Percentiles rank a stretch among this genome's conserved stretches.
phyloP scores from a whole-genome alignment of 2,888 invertebrate species.

The Hermaeophaga mercurialis region DNA sequence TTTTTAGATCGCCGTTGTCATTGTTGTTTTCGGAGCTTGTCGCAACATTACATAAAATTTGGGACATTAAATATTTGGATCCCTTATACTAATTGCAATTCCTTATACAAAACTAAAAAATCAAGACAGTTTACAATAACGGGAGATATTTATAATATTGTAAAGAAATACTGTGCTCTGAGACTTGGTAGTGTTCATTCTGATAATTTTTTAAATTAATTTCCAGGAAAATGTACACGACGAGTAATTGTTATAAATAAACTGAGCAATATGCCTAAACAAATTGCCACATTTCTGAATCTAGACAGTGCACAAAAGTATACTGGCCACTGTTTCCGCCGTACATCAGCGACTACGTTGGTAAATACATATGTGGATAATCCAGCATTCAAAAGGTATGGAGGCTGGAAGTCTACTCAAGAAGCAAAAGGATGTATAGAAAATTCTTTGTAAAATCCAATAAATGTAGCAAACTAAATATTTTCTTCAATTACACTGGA shows the following conservation, averaged over 20 bases:
- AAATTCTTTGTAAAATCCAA: too few relatives aligned
- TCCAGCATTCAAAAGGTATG: background rate
- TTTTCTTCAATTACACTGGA: too few relatives aligned
- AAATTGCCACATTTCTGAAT: background rate
- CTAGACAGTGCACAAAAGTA: background rate
- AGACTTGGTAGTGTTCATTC: background rate
- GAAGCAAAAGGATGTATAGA: background rate
- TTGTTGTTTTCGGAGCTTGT: background rate
- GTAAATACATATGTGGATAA: background rate
- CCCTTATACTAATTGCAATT: background rate
- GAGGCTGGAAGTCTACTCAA: background rate
- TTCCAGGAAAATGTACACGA: background rate
- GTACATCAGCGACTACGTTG: background rate
- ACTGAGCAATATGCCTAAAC: background rate
- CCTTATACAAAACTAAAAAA: background rate
- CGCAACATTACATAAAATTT: background rate
- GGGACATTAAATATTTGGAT: background rate
- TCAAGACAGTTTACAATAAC: background rate
- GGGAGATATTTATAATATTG: slow-evolving; percentile 1
- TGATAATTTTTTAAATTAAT: background rate
- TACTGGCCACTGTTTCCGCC: background rate
- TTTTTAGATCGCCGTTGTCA: background rate
- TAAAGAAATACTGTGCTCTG: background rate
- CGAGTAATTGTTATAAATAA: background rate
- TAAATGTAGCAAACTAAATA: too few relatives aligned